These are phyloP conservation scores for Agraylea sexmaculata DNA, from an alignment of 1,140 invertebrate genomes.

Conservation along the genomic window DNA sequence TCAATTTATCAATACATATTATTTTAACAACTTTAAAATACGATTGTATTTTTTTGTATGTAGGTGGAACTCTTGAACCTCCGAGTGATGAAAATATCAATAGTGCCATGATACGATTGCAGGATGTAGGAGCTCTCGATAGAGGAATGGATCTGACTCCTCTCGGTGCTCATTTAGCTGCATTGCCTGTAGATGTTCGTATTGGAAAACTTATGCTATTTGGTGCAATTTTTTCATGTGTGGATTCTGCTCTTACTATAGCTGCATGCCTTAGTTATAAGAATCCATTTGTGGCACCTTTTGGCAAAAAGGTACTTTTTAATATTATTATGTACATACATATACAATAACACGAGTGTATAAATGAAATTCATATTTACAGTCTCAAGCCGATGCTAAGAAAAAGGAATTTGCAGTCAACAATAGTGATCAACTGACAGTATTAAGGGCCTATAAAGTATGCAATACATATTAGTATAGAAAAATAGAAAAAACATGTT, in stretches of 20 bases:
- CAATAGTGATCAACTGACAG: conserved; percentile 72
- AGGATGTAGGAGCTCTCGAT: conserved; percentile 82
- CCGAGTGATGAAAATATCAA: conserved; percentile 64
- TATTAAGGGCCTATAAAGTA: conserved; percentile 66
- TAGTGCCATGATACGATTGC: conserved; percentile 60
- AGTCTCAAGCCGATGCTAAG: conserved; percentile 56
- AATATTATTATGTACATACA: conserved; percentile 6
- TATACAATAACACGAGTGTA: conserved; percentile 2
- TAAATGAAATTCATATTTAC: conserved; percentile 20
- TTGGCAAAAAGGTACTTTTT: conserved; percentile 49
- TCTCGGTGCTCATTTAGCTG: conserved; percentile 77
- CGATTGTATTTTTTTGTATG: conserved; percentile 13
- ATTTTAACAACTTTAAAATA: conserved; percentile 3
- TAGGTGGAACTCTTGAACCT: conserved; percentile 64
- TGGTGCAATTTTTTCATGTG: conserved; percentile 83
- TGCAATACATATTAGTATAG: conserved; percentile 19
- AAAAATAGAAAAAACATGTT: conserved; percentile 10
- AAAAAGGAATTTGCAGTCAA: conserved; percentile 58
- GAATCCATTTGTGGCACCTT: conserved; percentile 66
- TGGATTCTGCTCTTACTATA: conserved; percentile 88
- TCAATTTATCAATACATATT: conserved; percentile 9
- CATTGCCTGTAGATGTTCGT: conserved; percentile 81
- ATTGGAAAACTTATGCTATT: conserved; percentile 85
- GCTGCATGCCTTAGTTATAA: conserved; percentile 81
- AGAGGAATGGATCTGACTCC: conserved; percentile 67